phyloP scores from a whole-genome alignment of 2,113 vertebrate species.

The Grammomys dolichurus region DNA sequence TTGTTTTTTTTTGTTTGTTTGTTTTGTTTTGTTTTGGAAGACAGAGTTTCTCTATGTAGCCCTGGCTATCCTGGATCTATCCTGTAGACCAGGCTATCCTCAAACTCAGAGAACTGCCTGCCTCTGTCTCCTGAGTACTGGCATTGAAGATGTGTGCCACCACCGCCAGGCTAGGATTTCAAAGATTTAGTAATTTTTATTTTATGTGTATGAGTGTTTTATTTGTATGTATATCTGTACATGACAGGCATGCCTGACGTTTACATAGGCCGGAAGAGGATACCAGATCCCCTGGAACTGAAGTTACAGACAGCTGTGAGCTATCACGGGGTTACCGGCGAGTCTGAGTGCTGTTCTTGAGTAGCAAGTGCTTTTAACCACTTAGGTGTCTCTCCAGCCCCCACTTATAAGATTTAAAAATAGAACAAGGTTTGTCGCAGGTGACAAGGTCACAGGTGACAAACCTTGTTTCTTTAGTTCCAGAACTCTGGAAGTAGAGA shows the following conservation, averaged over 20 bases:
- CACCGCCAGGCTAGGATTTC: no score
- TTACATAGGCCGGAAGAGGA: not conserved
- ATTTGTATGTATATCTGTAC: not conserved
- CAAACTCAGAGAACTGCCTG: not conserved
- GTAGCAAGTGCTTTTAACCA: not conserved
- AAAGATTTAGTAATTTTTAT: not conserved
- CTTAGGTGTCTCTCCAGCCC: not conserved
- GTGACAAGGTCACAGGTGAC: not conserved
- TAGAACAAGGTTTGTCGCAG: not conserved
- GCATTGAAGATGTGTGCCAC: not conserved
- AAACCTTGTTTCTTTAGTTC: not conserved
- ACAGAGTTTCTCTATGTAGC: not conserved
- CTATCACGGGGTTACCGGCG: not conserved
- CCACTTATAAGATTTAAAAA: not conserved
- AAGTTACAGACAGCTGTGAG: not conserved
- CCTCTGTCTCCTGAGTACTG: not conserved
- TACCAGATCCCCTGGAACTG: not conserved
- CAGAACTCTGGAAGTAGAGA: not conserved
- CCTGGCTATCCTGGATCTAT: not conserved
- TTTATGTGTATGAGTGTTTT: not conserved
- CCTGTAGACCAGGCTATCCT: not conserved
- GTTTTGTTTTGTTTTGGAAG: not conserved
- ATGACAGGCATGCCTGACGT: not conserved
- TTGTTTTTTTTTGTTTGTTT: not conserved
- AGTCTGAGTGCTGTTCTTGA: not conserved